Base-by-base conservation (phyloP, 1,140 invertebrate species). In the Euura lappo region DNA sequence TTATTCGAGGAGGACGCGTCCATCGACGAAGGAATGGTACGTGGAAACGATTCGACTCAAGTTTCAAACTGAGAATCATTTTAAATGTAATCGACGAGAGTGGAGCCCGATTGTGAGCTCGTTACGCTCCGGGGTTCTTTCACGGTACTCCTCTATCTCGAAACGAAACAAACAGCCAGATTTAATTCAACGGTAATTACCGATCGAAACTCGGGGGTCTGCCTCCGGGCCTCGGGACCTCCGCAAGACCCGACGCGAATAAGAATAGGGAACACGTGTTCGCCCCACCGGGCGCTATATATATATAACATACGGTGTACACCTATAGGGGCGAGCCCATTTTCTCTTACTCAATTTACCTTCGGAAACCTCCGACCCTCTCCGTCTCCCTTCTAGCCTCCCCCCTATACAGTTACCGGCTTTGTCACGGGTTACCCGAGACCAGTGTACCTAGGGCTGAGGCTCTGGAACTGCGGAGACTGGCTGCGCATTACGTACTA, bases 21-120 rank as follows among this genome's bases (percentile, higher is more conserved):
- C 74, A 78, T 86, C 75, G 83, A 86, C 77, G 85, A 86, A 69
- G 85, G 80, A 72, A 85, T 85, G 86, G 86, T 87, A 87, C 77
- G 85, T 85, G 78, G 76, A 74, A 73, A 28, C 28, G 28, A 28
- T 28, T 28, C 28, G 28, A 28, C 28, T 28, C 28, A 28, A 28
- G 28, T 28, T 28, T 28, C 28, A 1, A 28, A 28, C 28, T 28
- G 28, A 28, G 28, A 28, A 28, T 28, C 28, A 28, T 28, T 28
- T 28, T 28, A 28, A 28, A 28, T 28, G 28, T 28, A 28, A 28
- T 28, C 28, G 28, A 28, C 28, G 28, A 28, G 28, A 28, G 28
- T 28, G 28, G 28, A 28, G 28, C 1, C 28, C 28, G 28, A 28
- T 28, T 28, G 28, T 28, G 28, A 28, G 28, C 28, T 28, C 28